Evolutionary conservation across 1,140 invertebrate genomes (phyloP).

Genomic region (Zaprionus ghesquierei): DNA sequence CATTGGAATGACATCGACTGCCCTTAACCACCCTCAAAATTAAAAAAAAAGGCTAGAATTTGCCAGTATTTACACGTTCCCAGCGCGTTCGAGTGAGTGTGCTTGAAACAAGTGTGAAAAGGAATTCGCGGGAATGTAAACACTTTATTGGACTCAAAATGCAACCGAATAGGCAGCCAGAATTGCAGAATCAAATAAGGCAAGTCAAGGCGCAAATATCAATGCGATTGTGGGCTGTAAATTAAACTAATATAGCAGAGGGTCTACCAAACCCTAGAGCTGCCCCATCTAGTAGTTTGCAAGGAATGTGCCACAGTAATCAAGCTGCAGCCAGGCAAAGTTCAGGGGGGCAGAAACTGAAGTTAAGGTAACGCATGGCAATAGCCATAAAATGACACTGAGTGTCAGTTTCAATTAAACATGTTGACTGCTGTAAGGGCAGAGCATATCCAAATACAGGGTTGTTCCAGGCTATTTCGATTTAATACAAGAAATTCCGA

Average conservation of each 20-base stretch:
- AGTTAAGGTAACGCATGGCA: conserved; percentile 75
- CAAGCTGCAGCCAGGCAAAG: conserved; percentile 44
- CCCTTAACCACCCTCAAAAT: conserved; percentile 38
- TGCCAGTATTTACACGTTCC: not conserved
- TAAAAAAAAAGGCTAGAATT: not conserved
- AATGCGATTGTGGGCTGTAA: conserved; percentile 37
- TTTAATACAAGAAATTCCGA: conserved; percentile 77
- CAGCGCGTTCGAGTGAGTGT: not conserved
- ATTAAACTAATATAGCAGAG: conserved; percentile 70
- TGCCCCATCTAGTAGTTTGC: not conserved
- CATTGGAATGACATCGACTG: conserved; percentile 73
- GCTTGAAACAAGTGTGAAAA: not conserved
- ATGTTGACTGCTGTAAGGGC: conserved; percentile 80
- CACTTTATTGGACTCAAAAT: not conserved
- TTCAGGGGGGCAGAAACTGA: no score
- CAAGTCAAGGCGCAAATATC: not conserved
- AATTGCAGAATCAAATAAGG: no score
- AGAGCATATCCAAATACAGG: conserved; percentile 47
- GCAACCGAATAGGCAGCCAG: no score
- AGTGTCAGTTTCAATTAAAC: conserved; percentile 82
- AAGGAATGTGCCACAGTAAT: conserved; percentile 63
- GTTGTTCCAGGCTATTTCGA: conserved; percentile 60
- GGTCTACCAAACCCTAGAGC: not conserved
- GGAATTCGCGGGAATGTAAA: not conserved
- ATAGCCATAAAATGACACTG: conserved; percentile 80